Base-by-base conservation (phyloP, 2,888 invertebrate genomes). In the Apotomis turbidana region DNA sequence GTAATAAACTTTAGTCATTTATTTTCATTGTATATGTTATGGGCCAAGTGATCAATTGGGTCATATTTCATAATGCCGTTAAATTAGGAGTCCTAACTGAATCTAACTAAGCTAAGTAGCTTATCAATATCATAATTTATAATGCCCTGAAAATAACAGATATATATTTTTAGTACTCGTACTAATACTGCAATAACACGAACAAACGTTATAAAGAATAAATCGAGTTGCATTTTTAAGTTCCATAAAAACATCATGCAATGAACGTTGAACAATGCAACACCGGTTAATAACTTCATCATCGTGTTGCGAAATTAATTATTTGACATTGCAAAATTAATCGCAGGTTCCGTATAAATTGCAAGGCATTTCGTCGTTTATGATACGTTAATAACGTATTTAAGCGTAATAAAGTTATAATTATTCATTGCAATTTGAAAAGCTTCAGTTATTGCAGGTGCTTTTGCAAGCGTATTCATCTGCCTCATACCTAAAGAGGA, bases 301-400 rank as follows among this genome's bases (percentile, higher is more conserved):
- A n/a, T 46, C 36, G 10, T 51, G 54, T 66, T 66, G 46, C 27
- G 3, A 66, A 57, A 57, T 27, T 36, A 57, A 66, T 57, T 57
- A 57, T 27, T 27, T 15, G 54, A n/a, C 44, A 27, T 38, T 63
- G 64, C 54, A 64, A 52, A 6, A n/a, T 63, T 54, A 54, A 54
- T 27, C 44, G 15, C 6, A 13, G 27, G 27, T 27, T 27, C 6
- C 15, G 15, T 44, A 10, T n/a, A 52, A 64, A 36, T 63, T 36
- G 15, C 41, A 55, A 44, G 54, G 15, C 44, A 49, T 49, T 61
- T 15, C 27, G 15, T 15, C 13, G 36, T 12, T 54, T 54, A 44
- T 13, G 49, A 49, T 54, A 44, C 15, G 41, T 41, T 41, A 41
- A 4, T 41, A 41, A 41, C 41, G 41, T 41, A 41, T 41, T 13